phyloP scores from a whole-genome alignment of 2,888 invertebrate species.

The Germaria angustata region DNA sequence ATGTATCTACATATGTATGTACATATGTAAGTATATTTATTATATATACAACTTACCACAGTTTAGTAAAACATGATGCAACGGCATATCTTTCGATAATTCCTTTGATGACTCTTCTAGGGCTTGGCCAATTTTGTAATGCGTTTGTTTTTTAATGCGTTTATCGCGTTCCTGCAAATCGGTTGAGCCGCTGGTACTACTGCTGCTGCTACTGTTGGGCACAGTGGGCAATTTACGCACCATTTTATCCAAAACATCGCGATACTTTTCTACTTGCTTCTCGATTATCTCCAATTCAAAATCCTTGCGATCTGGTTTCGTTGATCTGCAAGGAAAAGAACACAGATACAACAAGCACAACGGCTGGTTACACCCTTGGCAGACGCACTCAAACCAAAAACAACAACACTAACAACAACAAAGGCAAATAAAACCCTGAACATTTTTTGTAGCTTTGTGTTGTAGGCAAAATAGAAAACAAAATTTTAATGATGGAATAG shows the following conservation, averaged over 20 bases:
- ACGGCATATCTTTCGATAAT: constrained; percentile 82
- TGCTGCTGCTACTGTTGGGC: constrained; percentile 68
- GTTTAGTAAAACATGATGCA: constrained; percentile 76
- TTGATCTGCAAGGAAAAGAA: constrained; percentile 65
- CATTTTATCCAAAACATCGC: constrained; percentile 80
- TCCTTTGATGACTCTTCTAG: constrained; percentile 86
- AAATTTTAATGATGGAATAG: not conserved
- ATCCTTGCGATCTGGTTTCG: constrained; percentile 75
- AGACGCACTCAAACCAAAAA: constrained; percentile 43
- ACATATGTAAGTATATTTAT: no score
- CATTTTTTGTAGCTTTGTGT: constrained; percentile 25
- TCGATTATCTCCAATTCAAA: constrained; percentile 78
- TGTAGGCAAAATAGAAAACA: not conserved
- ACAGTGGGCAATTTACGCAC: constrained; percentile 78
- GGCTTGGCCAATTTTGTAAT: constrained; percentile 88
- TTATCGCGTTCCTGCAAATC: constrained; percentile 84
- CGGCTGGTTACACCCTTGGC: constrained; percentile 44
- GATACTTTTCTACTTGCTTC: constrained; percentile 79
- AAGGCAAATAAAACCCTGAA: not conserved
- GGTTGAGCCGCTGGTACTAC: constrained; percentile 68
- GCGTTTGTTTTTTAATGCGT: constrained; percentile 91
- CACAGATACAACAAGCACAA: constrained; percentile 17
- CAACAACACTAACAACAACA: constrained; percentile 37
- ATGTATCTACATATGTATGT: no score
- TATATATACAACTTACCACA: constrained; percentile 73